Conservation (phyloP, 2,888 invertebrate species). For the Parnassius orleans region DNA sequence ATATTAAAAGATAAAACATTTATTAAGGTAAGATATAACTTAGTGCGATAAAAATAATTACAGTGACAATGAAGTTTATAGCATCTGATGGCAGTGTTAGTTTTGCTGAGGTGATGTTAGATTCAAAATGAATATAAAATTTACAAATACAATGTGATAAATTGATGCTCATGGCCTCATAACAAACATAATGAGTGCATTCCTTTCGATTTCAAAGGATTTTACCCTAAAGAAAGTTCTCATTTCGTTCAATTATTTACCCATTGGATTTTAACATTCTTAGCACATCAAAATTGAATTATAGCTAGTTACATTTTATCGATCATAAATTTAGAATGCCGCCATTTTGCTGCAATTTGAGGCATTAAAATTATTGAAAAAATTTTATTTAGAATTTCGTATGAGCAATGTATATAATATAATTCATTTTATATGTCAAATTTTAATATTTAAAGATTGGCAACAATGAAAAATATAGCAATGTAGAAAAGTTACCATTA, state of each 20-base stretch:
- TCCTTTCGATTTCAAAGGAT: neutral
- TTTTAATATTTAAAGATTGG: slow-evolving; percentile 49
- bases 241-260: too few relatives aligned
- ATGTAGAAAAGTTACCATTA: slow-evolving; percentile 42
- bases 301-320: neutral
- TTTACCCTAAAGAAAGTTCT: too few relatives aligned
- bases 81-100: slow-evolving; percentile 26
- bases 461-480: slow-evolving; percentile 69
- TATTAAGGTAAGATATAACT: slow-evolving; percentile 8
- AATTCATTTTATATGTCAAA: slow-evolving; percentile 29
- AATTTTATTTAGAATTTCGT: slow-evolving; percentile 29
- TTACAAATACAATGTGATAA: slow-evolving; percentile 7
- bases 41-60: slow-evolving; percentile 14
- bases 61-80: slow-evolving; percentile 15
- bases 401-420: slow-evolving; percentile 41
- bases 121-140: slow-evolving; percentile 1
- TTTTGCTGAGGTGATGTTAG: slow-evolving; percentile 12
- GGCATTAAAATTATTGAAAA: slow-evolving; percentile 28
- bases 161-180: slow-evolving; percentile 13
- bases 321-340: slow-evolving; percentile 10
- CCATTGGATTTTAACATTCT: too few relatives aligned
- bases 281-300: too few relatives aligned
- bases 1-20: slow-evolving; percentile 14
- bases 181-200: slow-evolving; percentile 18
- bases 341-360: slow-evolving; percentile 17